Evolutionary conservation across 2,888 invertebrate species (phyloP), one percentile per base, ranked within the genome.

Genomic region (Micoletzkya japonica): DNA sequence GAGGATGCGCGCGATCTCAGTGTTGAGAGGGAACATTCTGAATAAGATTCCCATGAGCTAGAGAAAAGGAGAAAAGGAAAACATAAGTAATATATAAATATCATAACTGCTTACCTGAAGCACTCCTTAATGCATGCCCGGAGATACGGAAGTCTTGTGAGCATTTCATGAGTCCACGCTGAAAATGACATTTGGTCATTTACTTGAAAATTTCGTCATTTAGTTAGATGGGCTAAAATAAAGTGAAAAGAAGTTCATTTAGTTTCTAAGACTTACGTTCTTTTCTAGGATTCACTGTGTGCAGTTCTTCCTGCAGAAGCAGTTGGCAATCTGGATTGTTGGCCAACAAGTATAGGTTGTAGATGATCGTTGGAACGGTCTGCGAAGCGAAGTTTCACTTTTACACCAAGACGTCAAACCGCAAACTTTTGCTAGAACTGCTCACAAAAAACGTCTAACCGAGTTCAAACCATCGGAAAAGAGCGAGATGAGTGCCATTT

Each of bases 391-490:
- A n/a, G n/a, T n/a, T n/a, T n/a, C n/a, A n/a, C n/a, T n/a, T n/a
- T n/a, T n/a, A n/a, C n/a, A n/a, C n/a, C n/a, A n/a, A n/a, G n/a
- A n/a, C n/a, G n/a, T n/a, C n/a, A n/a, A n/a, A n/a, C n/a, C n/a
- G n/a, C n/a, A n/a, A n/a, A n/a, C n/a, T n/a, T n/a, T n/a, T n/a
- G n/a, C n/a, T n/a, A n/a, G n/a, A n/a, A n/a, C n/a, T n/a, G n/a
- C n/a, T n/a, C n/a, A n/a, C n/a, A n/a, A n/a, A n/a, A n/a, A n/a
- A n/a, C 1, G 0, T 17, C 87, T 87, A 88, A 94, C 92, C 81
- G 92, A 92, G 79, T 91, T 91, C 57, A 92, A 90, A 20, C 92
- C 92, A 39, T 92, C 92, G 14, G 91, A 87, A 84, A 92, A 91
- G 86, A 92, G 88, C 77, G 92, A 92, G 4, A 92, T 86, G 0